phyloP scores from a whole-genome alignment of 2,797 vertebrate genomes.

The Syngnathus acus region DNA sequence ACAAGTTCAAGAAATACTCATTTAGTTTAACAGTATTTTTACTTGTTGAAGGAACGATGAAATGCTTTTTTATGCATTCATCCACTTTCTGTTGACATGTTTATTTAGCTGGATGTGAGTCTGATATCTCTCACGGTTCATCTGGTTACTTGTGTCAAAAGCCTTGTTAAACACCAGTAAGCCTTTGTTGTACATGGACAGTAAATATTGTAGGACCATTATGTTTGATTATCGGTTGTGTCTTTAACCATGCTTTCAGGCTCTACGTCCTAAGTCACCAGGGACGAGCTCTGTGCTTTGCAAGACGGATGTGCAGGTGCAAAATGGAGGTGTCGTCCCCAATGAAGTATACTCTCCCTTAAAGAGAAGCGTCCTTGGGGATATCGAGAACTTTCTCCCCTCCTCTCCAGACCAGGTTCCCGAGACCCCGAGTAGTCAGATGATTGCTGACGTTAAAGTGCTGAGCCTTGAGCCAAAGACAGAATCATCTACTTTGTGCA shows the following conservation, averaged over 20 bases:
- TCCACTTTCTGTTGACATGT: too few relatives aligned
- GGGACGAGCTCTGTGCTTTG: background rate
- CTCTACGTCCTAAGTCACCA: background rate
- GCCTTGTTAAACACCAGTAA: too few relatives aligned
- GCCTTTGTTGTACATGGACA: too few relatives aligned
- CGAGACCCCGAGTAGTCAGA: conserved; percentile 62
- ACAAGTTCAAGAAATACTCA: too few relatives aligned
- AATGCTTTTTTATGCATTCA: too few relatives aligned
- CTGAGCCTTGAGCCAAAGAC: conserved; percentile 11
- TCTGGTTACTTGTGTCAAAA: too few relatives aligned
- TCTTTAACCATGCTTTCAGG: conserved; percentile 24
- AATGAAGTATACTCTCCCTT: conserved; percentile 19
- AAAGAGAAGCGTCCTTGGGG: conserved; percentile 38
- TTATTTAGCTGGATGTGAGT: too few relatives aligned
- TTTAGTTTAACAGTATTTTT: too few relatives aligned
- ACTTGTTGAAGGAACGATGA: too few relatives aligned
- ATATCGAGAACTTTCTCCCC: conserved; percentile 48
- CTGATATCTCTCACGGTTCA: too few relatives aligned
- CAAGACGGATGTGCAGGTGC: conserved; percentile 23
- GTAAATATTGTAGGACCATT: too few relatives aligned
- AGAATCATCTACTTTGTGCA: background rate
- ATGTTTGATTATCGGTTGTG: background rate
- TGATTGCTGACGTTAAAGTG: conserved; percentile 15
- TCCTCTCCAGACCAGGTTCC: conserved; percentile 51
- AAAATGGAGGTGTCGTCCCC: conserved; percentile 9